Evolutionary conservation across 2,113 vertebrate species (phyloP), one percentile per base, ranked within the genome.

Genomic region (Carassius carassius): DNA sequence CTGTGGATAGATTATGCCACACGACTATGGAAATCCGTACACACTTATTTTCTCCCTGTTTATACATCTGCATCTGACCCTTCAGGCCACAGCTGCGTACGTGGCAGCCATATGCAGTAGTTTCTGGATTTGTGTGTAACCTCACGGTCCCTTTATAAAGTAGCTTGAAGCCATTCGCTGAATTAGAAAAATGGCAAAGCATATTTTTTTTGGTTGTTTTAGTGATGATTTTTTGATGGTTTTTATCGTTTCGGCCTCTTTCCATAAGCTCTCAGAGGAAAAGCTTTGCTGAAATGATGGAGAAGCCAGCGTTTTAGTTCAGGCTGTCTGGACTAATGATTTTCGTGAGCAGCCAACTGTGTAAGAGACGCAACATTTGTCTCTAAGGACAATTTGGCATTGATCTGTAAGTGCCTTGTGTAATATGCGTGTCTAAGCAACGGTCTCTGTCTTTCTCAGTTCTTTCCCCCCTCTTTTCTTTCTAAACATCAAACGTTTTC

Each of bases 301-400:
- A 63, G 41, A 76, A 80, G 60, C 63, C 83, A 81, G 49, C 84
- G 86, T 49, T 82, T 84, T 83, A 90, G 86, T 88, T 69, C 78
- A 82, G 67, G 49, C 79, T 85, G 86, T 91, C 90, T 92, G 88
- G 92, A 93, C 94, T 94, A 93, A 94, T 93, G 93, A 94, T 92
- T 91, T 94, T 92, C 93, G 93, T 91, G 90, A 93, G 91, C 90
- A 90, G 90, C 89, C 92, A 92, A 92, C 90, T 90, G 92, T 93
- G 94, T 92, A 90, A 93, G 91, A 87, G 81, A 88, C 89, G 86
- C 87, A 88, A 86, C 91, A 91, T 94, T 94, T 92, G 93, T 91
- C 92, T 93, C 91, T 87, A 92, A 92, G 93, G 92, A 93, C 93
- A 94, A 92, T 92, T 91, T 77, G 63, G 88, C 92, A 94, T 94